These are phyloP conservation scores for Eptatretus burgeri DNA, from an alignment of 2,113 vertebrate genomes.

Conservation along the genomic window DNA sequence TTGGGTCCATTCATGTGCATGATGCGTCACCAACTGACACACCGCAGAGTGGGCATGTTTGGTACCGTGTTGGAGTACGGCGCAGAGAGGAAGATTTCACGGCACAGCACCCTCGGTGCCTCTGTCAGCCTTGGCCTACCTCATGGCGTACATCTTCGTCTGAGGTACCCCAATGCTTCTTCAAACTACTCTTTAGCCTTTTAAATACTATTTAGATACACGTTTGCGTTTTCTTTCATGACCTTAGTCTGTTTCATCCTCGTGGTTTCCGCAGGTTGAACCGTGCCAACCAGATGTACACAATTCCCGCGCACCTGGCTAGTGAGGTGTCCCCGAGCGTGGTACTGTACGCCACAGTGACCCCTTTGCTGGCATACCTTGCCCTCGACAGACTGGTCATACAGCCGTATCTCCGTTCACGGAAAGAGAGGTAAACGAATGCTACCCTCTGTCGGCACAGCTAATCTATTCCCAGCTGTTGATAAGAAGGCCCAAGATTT, in stretches of 20 bases:
- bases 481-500: too few species aligned
- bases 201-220: too few species aligned
- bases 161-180: conserved; percentile 36
- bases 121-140: conserved; percentile 69
- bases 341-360: conserved; percentile 76
- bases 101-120: conserved; percentile 66
- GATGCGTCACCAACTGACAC: conserved; percentile 9
- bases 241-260: conserved; percentile 9
- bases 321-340: conserved; percentile 84
- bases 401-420: conserved; percentile 54
- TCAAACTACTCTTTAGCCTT: too few species aligned
- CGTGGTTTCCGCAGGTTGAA: conserved; percentile 31
- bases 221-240: conserved; percentile 1
- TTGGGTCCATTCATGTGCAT: too few species aligned
- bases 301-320: conserved; percentile 84
- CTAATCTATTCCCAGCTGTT: too few species aligned
- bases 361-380: conserved; percentile 59
- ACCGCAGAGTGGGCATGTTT: conserved; percentile 56
- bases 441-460: too few species aligned
- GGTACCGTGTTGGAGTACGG: conserved; percentile 81
- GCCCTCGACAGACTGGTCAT: conserved; percentile 67
- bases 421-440: conserved; percentile 66
- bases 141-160: conserved; percentile 74
- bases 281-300: conserved; percentile 86
- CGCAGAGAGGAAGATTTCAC: conserved; percentile 79